Base-by-base conservation (phyloP, 1,140 invertebrate genomes). In the Belonocnema kinseyi region DNA sequence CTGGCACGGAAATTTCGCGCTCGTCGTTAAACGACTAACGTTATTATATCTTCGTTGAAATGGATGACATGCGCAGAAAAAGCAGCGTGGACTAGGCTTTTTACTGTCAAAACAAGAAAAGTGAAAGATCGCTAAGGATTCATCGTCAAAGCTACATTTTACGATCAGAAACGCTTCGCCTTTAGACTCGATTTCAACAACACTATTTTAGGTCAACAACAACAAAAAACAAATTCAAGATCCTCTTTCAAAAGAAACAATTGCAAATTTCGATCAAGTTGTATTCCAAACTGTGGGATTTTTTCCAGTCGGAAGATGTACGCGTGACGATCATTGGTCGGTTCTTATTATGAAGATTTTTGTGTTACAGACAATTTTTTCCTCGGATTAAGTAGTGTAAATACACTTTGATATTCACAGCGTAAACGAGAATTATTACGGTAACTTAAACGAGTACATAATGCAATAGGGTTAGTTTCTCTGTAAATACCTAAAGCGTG, bases 401-500 rank as follows among this genome's bases (percentile, higher is more conserved):
- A 91, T 91, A 91, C 89, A 91, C 89, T 88, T 89, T 89, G 87
- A 90, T 89, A 91, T 89, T 87, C 86, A 83, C 88, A 91, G 87
- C 87, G 90, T 89, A 86, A 90, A 88, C 88, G 87, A 90, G 89
- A 89, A 90, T 88, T 66, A 66, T 66, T 90, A 90, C 88, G 85
- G 83, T 89, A 89, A 89, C 86, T 90, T 90, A 88, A 90, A 91
- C 85, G 83, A 88, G 85, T 89, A 89, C 86, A 90, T 89, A 89
- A 90, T 86, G 85, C 89, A 90, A 91, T 91, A 92, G 90, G 88
- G 84, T 91, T 92, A 92, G 90, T 91, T 91, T 92, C 87, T 90
- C 88, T 92, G 90, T 92, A 92, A 90, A 92, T 92, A 92, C 90
- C 90, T 91, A 92, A 91, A 90, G 89, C 89, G 85, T 87, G 84